Evolutionary conservation across 2,797 vertebrate species (phyloP), one percentile per base, ranked within the genome.

Genomic region (Macroramphosus scolopax): DNA sequence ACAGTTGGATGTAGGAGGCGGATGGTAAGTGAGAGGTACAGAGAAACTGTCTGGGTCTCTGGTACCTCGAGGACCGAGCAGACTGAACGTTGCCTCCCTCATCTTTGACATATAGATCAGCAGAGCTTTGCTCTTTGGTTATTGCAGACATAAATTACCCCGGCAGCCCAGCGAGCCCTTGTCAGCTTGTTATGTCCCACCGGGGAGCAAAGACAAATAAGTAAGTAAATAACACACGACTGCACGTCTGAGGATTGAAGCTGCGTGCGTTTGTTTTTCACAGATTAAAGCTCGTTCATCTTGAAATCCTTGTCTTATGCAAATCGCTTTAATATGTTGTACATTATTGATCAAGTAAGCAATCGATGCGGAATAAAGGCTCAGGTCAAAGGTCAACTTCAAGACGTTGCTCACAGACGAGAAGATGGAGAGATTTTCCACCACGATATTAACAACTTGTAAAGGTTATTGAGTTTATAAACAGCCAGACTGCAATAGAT

Each of bases 101-200:
- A 14, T 56, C 46, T 65, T 43, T 47, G 53, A 76, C 24, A 8
- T 69, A 66, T 46, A 50, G 58, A 72, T 64, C 67, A 58, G 58
- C 28, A n/a, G 59, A 54, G 74, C 55, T 53, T 57, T 68, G 47
- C n/a, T n/a, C n/a, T n/a, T n/a, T n/a, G n/a, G 28, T 79, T 80
- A 78, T 78, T 80, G 34, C 63, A 17, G 12, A 47, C 51, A 77
- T 77, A 54, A 74, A 74, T 80, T 68, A 63, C 48, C 24, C 12
- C 5, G 26, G 49, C 43, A 6, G 54, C 43, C 2, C 11, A 1
- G 44, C 15, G 59, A 57, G 59, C 44, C 17, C 51, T 44, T 39
- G 62, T 75, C 60, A 38, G 28, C 58, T 24, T 39, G 59, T 77
- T 65, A 68, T 41, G 34, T 59, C 22, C 2, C 63, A 49, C 43